Conservation (phyloP, 2,888 invertebrate genomes). For the Caenorhabditis wallacei region DNA sequence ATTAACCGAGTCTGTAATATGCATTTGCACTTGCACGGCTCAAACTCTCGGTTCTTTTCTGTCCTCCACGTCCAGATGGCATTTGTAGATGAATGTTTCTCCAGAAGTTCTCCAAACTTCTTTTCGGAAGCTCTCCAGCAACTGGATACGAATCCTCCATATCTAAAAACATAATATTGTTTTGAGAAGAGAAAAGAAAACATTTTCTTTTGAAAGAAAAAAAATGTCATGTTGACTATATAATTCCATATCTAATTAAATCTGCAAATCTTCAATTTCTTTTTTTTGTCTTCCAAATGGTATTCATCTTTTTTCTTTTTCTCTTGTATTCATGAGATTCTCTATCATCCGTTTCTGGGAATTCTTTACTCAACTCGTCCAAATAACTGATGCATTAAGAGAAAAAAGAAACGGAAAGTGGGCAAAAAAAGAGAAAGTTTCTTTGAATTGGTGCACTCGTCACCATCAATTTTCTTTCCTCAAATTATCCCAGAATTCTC, state of each 20-base stretch:
- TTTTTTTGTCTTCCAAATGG: not conserved
- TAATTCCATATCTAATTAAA: slow-evolving; percentile 51
- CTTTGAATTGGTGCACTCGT: slow-evolving; percentile 48
- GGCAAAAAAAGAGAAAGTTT: slow-evolving; percentile 32
- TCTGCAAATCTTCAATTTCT: slow-evolving; percentile 21
- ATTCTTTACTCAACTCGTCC: slow-evolving; percentile 9
- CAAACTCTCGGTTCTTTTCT: slow-evolving; percentile 73
- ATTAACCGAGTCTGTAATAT: slow-evolving; percentile 76
- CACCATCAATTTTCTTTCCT: slow-evolving; percentile 20
- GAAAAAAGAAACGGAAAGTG: slow-evolving; percentile 5
- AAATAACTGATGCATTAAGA: slow-evolving; percentile 57
- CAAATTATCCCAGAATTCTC: slow-evolving; percentile 25
- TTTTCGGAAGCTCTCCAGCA: slow-evolving; percentile 64
- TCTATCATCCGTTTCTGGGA: slow-evolving; percentile 27
- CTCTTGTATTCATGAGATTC: slow-evolving; percentile 48
- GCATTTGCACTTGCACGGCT: slow-evolving; percentile 75
- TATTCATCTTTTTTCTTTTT: slow-evolving; percentile 7
- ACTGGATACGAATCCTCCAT: slow-evolving; percentile 48
- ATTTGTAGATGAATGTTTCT: slow-evolving; percentile 74
- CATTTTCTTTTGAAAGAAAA: not conserved
- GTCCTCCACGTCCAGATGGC: slow-evolving; percentile 48
- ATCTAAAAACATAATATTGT: slow-evolving; percentile 38
- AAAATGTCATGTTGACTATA: not conserved
- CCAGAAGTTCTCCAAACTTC: slow-evolving; percentile 76
- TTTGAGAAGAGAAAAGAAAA: not conserved